Evolutionary conservation across 2,888 invertebrate species (phyloP).

Genomic region (Chalcosyrphus nemorum): DNA sequence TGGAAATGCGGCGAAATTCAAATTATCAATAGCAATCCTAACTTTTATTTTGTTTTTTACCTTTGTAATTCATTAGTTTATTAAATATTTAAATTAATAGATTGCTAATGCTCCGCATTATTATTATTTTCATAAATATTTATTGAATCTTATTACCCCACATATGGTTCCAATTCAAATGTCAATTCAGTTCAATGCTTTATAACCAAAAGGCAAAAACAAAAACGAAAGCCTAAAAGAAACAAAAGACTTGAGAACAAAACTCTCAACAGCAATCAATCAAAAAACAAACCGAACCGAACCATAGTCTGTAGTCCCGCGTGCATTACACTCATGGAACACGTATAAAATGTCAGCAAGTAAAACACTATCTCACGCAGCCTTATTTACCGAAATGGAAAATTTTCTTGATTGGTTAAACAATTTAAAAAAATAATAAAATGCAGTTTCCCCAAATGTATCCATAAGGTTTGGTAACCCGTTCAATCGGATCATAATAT

Average conservation of each 20-base stretch:
- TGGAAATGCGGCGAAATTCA: too few relatives aligned
- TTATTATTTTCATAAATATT: not conserved
- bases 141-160: not conserved
- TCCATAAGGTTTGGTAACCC: slow-evolving; percentile 41
- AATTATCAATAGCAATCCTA: too few relatives aligned
- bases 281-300: slow-evolving; percentile 36
- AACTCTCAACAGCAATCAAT: slow-evolving; percentile 45
- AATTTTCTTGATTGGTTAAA: slow-evolving; percentile 24
- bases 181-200: slow-evolving; percentile 24
- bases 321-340: slow-evolving; percentile 26
- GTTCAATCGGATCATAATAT: slow-evolving; percentile 46
- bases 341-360: slow-evolving; percentile 6
- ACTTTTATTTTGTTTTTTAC: too few relatives aligned
- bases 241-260: slow-evolving; percentile 44
- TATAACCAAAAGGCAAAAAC: not conserved
- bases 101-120: not conserved
- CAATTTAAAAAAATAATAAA: slow-evolving; percentile 36
- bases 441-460: slow-evolving; percentile 38
- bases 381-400: slow-evolving; percentile 57
- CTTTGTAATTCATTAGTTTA: not conserved
- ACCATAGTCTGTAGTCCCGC: too few relatives aligned
- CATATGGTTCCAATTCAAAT: slow-evolving; percentile 8
- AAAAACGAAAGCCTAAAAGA: not conserved
- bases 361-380: slow-evolving; percentile 18
- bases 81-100: not conserved